Evolutionary conservation across 2,113 vertebrate species (phyloP).

Genomic region (Merops nubicus): DNA sequence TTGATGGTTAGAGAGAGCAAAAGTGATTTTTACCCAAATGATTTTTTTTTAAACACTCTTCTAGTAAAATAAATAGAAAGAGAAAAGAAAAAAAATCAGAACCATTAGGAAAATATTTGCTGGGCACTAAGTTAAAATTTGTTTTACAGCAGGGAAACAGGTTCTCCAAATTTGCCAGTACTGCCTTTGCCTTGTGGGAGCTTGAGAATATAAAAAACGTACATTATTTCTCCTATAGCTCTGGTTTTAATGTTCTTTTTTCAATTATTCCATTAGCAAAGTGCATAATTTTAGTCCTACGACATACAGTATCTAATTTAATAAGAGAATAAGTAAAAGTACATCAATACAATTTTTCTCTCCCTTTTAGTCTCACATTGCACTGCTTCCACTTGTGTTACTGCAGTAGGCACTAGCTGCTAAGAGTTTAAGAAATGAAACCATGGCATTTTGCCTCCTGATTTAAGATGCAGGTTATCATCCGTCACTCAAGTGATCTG

Average conservation of each 20-base stretch:
- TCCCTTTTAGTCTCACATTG: background rate
- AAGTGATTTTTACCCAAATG: slow-evolving; percentile 18
- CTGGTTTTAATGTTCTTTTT: slow-evolving; percentile 52
- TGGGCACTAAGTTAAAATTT: background rate
- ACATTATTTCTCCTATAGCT: slow-evolving; percentile 37
- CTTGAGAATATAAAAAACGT: slow-evolving; percentile 55
- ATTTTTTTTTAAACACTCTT: background rate
- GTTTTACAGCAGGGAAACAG: background rate
- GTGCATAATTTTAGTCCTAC: background rate
- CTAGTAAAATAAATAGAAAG: slow-evolving; percentile 18
- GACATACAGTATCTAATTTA: background rate
- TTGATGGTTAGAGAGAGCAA: slow-evolving; percentile 18
- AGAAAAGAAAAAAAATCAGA: slow-evolving; percentile 53
- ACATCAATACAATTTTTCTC: background rate
- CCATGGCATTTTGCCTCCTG: background rate
- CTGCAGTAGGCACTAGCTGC: background rate
- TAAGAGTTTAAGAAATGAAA: background rate
- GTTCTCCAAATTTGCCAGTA: background rate
- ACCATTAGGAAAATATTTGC: background rate
- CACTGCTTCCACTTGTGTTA: background rate
- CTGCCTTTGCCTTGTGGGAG: slow-evolving; percentile 2
- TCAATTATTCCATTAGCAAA: slow-evolving; percentile 32
- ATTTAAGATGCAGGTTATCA: background rate
- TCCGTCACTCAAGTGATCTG: background rate
- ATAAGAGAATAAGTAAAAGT: background rate